These are phyloP conservation scores for Nannoperca obscura DNA, from an alignment of 2,797 vertebrate genomes.

Conservation along the genomic window DNA sequence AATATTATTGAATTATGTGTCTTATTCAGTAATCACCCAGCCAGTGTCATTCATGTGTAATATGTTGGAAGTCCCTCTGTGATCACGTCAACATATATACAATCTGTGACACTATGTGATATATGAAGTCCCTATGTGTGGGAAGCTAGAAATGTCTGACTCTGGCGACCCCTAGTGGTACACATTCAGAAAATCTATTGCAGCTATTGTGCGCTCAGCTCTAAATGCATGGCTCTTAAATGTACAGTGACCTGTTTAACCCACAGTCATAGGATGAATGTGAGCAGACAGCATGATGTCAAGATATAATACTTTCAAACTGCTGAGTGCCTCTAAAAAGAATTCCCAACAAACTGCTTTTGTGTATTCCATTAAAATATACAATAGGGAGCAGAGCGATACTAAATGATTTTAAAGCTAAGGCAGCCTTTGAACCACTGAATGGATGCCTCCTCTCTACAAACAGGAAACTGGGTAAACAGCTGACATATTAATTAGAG, in stretches of 20 bases:
- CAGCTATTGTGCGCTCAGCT: neutral
- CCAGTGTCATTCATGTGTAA: neutral
- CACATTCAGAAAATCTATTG: neutral
- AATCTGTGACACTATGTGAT: neutral
- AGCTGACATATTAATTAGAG: constrained; percentile 33
- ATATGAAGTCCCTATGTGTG: neutral
- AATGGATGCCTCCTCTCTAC: neutral
- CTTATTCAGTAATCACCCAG: neutral
- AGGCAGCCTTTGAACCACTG: neutral
- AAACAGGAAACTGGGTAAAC: constrained; percentile 12
- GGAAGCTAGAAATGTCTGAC: neutral
- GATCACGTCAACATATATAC: neutral
- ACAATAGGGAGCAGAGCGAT: neutral
- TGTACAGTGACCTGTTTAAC: neutral
- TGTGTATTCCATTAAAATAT: neutral
- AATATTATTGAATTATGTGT: neutral
- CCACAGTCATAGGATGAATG: neutral
- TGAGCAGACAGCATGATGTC: neutral
- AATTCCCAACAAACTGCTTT: constrained; percentile 7
- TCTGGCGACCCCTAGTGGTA: neutral
- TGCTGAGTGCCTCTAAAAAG: constrained; percentile 30
- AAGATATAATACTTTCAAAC: neutral
- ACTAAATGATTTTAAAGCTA: neutral
- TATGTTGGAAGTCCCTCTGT: neutral
- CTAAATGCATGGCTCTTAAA: constrained; percentile 1